Conservation (phyloP, 2,113 vertebrate species). For the Falcunculus frontatus region DNA sequence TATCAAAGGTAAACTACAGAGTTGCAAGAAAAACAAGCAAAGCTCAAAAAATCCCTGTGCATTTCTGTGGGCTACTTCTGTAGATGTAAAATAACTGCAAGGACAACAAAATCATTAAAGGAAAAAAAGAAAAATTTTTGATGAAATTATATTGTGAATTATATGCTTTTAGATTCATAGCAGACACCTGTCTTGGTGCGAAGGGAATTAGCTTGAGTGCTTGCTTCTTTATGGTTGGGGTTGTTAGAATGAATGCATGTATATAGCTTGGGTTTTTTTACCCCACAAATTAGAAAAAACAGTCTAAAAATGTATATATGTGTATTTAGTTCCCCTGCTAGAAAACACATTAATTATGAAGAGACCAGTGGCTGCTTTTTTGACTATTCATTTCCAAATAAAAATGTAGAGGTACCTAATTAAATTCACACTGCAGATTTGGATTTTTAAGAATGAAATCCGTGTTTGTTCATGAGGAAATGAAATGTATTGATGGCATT, state of each 20-base stretch:
- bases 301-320: not conserved
- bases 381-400: not conserved
- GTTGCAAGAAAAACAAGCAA: not conserved
- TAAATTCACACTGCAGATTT: not conserved
- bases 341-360: not conserved
- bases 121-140: not conserved
- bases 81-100: not conserved
- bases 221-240: not conserved
- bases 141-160: not conserved
- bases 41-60: not conserved
- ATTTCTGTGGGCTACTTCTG: not conserved
- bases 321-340: not conserved
- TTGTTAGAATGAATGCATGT: not conserved
- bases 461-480: not conserved
- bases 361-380: not conserved
- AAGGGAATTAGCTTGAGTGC: not conserved
- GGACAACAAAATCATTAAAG: not conserved
- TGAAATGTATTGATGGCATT: not conserved
- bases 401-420: not conserved
- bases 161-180: not conserved
- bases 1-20: not conserved
- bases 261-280: not conserved
- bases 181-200: not conserved
- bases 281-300: not conserved
- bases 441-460: not conserved